Base-by-base conservation (phyloP, 2,113 vertebrate genomes). In the Grallaria varia region DNA sequence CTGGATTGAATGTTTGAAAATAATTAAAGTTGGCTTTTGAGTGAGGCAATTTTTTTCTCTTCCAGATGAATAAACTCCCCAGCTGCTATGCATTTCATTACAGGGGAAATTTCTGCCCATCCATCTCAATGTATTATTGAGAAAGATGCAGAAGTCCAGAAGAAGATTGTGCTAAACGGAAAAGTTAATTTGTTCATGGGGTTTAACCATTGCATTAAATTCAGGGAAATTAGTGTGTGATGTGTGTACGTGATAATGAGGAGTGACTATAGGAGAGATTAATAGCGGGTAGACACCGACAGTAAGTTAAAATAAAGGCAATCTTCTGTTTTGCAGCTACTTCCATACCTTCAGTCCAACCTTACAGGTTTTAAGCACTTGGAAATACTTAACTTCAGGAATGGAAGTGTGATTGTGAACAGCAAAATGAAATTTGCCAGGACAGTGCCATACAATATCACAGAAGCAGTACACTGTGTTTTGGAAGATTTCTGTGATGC, bases 321-420 rank as follows among this genome's bases (percentile, higher is more conserved):
- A 93, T 49, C 75, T 42, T 17, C 63, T 93, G 47, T 96, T 88
- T 77, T 92, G 62, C 98, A 99, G 99, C 98, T 99, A 84, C 98
- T 99, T 84, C 99, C 99, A 1, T 99, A 98, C 94, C 98, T 99
- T 18, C 98, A 97, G 87, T 98, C 99, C 64, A 99, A 99, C 97
- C 98, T 99, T 14, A 99, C 98, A 2, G 99, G 99, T 69, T 99
- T 99, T 97, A 99, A 98, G 94, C 98, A 99, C 10, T 97, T 99
- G 87, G 99, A 99, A 98, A 99, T 99, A 71, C 98, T 99, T 1
- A 99, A 98, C 97, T 99, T 99, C 98, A 97, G 98, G 90, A 98
- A 98, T 0, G 99, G 99, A 80, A 99, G 99, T 16, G 98, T 99
- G 84, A 99, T 99, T 30, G 98, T 99, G 72, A 99, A 99, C 64